Conservation (phyloP, 2,113 vertebrate species). For the Tragelaphus imberbis region DNA sequence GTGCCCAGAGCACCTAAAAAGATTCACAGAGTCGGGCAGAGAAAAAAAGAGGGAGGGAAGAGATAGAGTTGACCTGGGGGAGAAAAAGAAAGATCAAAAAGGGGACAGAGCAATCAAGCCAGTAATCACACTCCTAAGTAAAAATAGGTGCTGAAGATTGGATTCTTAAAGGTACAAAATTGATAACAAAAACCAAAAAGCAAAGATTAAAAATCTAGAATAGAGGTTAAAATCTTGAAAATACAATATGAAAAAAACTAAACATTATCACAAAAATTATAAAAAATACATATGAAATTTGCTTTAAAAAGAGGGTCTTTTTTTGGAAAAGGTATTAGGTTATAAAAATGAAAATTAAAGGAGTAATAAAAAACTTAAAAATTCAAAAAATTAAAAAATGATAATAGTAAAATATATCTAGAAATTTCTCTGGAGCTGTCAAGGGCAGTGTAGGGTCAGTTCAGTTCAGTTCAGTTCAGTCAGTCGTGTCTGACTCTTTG, state of each 20-base stretch:
- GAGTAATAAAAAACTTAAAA: not conserved
- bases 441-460: not conserved
- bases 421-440: not conserved
- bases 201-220: not conserved
- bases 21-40: not conserved
- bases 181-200: not conserved
- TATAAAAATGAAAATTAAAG: not conserved
- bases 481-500: rapidly evolving
- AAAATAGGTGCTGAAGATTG: not conserved
- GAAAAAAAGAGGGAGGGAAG: not conserved
- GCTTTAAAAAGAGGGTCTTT: not conserved
- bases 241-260: not conserved
- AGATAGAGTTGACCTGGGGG: not conserved
- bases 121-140: not conserved
- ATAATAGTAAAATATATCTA: not conserved
- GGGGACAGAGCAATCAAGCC: not conserved
- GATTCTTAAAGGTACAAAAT: not conserved
- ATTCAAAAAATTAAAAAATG: not conserved
- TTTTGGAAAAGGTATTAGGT: not conserved
- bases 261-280: not conserved
- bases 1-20: not conserved
- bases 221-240: not conserved
- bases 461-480: not conserved
- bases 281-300: not conserved
- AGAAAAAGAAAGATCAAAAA: not conserved